phyloP scores from a whole-genome alignment of 2,113 vertebrate species.

The Trinectes maculatus region DNA sequence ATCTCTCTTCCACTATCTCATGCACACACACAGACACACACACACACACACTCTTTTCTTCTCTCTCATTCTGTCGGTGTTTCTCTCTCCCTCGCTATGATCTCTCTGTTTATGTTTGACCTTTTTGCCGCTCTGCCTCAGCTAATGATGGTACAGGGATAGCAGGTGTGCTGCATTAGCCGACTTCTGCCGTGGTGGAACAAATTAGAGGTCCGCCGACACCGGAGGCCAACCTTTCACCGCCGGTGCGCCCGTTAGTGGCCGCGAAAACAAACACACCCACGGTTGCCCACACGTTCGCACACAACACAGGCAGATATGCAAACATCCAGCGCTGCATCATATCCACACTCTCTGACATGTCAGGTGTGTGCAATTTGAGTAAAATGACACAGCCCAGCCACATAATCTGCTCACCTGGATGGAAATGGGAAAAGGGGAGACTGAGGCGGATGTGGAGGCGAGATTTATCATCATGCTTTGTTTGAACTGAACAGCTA shows the following conservation, averaged over 20 bases:
- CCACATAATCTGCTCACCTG: constrained; percentile 68
- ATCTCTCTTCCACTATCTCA: constrained; percentile 41
- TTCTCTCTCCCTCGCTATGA: constrained; percentile 52
- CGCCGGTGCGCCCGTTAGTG: constrained; percentile 54
- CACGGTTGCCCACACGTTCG: constrained; percentile 53
- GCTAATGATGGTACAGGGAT: constrained; percentile 77
- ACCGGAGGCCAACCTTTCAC: constrained; percentile 67
- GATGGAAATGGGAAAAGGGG: constrained; percentile 50
- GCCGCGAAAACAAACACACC: constrained; percentile 61
- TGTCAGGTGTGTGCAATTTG: constrained; percentile 72
- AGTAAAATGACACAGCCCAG: constrained; percentile 63
- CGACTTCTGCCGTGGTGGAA: constrained; percentile 72
- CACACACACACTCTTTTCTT: constrained; percentile 40
- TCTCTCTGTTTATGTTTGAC: constrained; percentile 76
- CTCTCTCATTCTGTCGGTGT: constrained; percentile 41
- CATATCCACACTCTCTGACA: not conserved
- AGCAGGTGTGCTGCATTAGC: constrained; percentile 82
- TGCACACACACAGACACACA: constrained; percentile 1
- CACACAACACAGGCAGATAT: constrained; percentile 31
- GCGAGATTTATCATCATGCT: constrained; percentile 58
- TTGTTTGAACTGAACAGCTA: constrained; percentile 57
- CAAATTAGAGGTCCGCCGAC: constrained; percentile 74
- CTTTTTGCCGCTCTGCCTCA: constrained; percentile 64
- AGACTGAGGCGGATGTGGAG: constrained; percentile 30
- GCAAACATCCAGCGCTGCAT: constrained; percentile 20